phyloP scores from a whole-genome alignment of 2,797 vertebrate species.

The Sebastes nivosus region DNA sequence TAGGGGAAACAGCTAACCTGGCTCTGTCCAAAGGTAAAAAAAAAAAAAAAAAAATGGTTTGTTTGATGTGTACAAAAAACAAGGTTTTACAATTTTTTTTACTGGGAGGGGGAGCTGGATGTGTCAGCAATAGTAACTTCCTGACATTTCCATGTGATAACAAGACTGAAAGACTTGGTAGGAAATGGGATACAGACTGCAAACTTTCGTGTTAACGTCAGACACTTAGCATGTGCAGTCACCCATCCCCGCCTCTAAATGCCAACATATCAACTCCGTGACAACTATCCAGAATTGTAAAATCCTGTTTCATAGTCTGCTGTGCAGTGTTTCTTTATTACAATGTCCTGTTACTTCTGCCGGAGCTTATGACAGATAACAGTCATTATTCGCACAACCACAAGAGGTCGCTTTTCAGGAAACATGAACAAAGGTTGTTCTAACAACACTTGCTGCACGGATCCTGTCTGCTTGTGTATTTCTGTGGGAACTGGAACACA shows the following conservation, averaged over 20 bases:
- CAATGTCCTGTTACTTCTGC: background rate
- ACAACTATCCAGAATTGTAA: background rate
- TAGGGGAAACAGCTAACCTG: background rate
- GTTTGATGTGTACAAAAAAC: background rate
- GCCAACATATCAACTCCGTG: background rate
- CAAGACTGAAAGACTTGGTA: background rate
- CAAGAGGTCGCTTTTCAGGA: background rate
- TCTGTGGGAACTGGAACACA: conserved; percentile 73
- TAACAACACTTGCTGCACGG: background rate
- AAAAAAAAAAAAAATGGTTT: background rate
- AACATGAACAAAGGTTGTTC: background rate
- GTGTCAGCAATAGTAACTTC: background rate
- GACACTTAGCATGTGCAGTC: background rate
- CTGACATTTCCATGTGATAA: background rate
- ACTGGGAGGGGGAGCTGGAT: too few relatives aligned
- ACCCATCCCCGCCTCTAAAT: background rate
- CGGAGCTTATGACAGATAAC: background rate
- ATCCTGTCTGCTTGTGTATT: background rate
- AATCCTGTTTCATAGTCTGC: background rate
- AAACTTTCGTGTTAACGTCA: background rate
- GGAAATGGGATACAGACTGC: background rate
- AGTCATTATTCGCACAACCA: background rate
- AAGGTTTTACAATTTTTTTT: background rate
- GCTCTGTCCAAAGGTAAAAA: background rate
- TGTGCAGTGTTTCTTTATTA: background rate